Conservation (phyloP, 1,140 invertebrate species). For the Drosophila leontia region DNA sequence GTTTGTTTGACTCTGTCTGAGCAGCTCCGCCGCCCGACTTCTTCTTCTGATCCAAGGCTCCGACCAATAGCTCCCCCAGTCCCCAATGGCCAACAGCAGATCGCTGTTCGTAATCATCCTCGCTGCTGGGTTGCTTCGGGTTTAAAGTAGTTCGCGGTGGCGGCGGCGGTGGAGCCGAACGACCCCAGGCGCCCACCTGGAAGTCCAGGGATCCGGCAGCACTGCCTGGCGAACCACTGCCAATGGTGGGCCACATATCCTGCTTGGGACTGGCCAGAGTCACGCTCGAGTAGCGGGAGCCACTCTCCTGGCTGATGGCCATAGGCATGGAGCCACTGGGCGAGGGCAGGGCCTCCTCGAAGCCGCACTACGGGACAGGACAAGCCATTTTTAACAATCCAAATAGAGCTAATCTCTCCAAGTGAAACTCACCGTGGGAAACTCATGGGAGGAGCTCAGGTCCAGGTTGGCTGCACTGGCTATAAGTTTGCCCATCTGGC, state of each 20-base stretch:
- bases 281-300: conserved; percentile 40
- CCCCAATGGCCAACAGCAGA: conserved; percentile 67
- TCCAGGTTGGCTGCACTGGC: conserved; percentile 86
- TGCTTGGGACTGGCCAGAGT: conserved; percentile 60
- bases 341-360: conserved; percentile 75
- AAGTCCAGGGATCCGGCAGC: conserved; percentile 29
- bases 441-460: conserved; percentile 88
- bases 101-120: conserved; percentile 49
- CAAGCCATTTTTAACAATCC: neutral
- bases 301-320: conserved; percentile 21
- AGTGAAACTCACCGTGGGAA: conserved; percentile 86
- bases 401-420: too few relatives aligned
- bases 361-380: conserved; percentile 65
- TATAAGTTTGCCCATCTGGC: conserved; percentile 88
- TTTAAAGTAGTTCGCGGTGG: conserved; percentile 22
- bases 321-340: conserved; percentile 47
- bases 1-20: conserved; percentile 85
- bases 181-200: conserved; percentile 66
- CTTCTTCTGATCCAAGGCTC: conserved; percentile 66
- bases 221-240: conserved; percentile 39
- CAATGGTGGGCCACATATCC: conserved; percentile 83
- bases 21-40: conserved; percentile 46
- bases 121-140: conserved; percentile 4
- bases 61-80: conserved; percentile 70
- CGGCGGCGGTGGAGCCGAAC: conserved; percentile 86